Percentiles rank a stretch among this genome's conserved stretches.
These are phyloP conservation scores for Rhopalosiphum nymphaeae DNA, from an alignment of 2,888 invertebrate species.

Conservation along the genomic window DNA sequence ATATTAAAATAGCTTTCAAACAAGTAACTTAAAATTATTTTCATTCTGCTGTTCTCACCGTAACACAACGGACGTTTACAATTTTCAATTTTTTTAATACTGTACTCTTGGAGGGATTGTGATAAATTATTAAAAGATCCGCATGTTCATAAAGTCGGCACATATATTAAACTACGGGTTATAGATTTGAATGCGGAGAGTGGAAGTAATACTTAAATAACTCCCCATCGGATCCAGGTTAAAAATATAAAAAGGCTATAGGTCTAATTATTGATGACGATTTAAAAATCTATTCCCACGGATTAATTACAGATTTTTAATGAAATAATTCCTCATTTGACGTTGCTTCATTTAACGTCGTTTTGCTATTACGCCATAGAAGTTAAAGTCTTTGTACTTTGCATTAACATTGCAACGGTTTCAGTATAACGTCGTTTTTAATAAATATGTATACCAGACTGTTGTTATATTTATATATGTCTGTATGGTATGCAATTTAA, in stretches of 20 bases:
- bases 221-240: background rate
- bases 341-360: no score
- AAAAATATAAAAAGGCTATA: background rate
- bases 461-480: no score
- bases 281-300: background rate
- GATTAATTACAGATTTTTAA: background rate
- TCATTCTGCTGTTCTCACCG: background rate
- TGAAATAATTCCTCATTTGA: no score
- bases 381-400: background rate
- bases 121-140: background rate
- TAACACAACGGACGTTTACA: background rate
- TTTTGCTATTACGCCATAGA: background rate
- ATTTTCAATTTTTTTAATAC: background rate
- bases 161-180: background rate
- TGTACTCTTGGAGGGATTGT: background rate
- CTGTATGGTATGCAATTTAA: no score
- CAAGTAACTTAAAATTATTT: background rate
- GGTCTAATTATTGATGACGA: background rate
- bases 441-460: background rate
- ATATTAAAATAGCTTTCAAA: background rate
- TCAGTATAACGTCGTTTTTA: background rate
- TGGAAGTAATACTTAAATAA: background rate
- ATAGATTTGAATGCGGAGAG: background rate
- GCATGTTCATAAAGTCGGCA: background rate
- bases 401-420: background rate